These are phyloP conservation scores for Altica lythri DNA, from an alignment of 2,888 invertebrate genomes.

Conservation along the genomic window DNA sequence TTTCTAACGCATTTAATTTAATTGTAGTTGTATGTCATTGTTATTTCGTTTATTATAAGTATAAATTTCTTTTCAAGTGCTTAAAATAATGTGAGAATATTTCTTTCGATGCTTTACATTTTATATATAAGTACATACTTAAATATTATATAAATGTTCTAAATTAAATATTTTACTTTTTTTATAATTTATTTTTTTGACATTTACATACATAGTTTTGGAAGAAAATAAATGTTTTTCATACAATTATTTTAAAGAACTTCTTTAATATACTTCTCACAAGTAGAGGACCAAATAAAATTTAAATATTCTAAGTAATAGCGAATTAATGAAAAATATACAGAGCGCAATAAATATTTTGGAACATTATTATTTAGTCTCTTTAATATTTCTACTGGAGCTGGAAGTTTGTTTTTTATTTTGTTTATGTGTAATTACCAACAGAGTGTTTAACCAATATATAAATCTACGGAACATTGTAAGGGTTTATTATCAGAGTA, in stretches of 20 bases:
- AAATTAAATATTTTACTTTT: too few relatives aligned
- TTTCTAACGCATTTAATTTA: too few relatives aligned
- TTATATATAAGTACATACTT: too few relatives aligned
- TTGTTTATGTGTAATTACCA: not conserved
- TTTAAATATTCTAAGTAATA: not conserved
- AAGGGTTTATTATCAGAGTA: not conserved
- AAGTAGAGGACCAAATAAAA: not conserved
- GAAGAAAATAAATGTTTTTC: not conserved
- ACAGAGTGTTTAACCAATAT: not conserved
- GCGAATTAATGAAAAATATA: not conserved
- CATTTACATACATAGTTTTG: not conserved
- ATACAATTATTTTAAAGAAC: too few relatives aligned
- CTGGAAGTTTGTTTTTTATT: not conserved
- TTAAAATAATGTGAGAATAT: too few relatives aligned
- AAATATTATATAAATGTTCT: too few relatives aligned
- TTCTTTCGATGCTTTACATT: too few relatives aligned
- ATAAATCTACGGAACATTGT: not conserved
- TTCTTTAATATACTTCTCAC: not conserved
- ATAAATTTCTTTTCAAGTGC: too few relatives aligned
- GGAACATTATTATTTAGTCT: not conserved
- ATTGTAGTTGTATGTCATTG: too few relatives aligned
- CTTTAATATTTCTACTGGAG: not conserved
- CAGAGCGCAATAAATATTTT: not conserved
- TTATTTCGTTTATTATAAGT: too few relatives aligned
- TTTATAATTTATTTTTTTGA: too few relatives aligned